phyloP scores from a whole-genome alignment of 1,140 invertebrate species.

The Parasteatoda tepidariorum region DNA sequence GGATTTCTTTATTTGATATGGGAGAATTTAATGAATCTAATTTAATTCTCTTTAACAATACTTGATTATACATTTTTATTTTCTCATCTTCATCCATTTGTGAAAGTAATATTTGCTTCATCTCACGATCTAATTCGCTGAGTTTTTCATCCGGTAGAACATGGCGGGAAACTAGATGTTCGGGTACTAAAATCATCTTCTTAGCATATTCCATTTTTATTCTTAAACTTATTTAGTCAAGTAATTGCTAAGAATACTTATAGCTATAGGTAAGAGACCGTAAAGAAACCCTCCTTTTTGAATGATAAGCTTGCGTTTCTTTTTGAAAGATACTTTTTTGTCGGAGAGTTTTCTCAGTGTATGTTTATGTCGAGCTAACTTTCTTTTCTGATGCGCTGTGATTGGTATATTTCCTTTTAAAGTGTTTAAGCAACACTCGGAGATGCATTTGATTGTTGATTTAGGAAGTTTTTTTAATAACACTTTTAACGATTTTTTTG shows the following conservation, averaged over 20 bases:
- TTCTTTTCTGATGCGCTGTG: not conserved
- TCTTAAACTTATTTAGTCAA: not conserved
- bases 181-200: not conserved
- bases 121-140: not conserved
- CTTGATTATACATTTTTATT: not conserved
- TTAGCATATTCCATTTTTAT: slow-evolving; percentile 3
- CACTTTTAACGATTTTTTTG: not conserved
- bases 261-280: not conserved
- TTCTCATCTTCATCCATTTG: not conserved
- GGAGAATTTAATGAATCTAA: not conserved
- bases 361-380: not conserved
- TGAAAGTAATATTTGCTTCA: not conserved
- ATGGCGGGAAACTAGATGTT: not conserved
- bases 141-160: not conserved
- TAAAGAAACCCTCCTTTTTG: not conserved
- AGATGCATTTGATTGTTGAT: not conserved
- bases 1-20: not conserved
- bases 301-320: not conserved
- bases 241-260: not conserved
- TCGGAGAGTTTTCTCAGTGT: not conserved
- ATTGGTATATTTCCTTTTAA: slow-evolving; percentile 1
- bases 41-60: not conserved
- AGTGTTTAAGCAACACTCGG: slow-evolving; percentile 10
- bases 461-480: not conserved
- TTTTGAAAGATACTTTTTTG: not conserved